Evolutionary conservation across 2,797 vertebrate genomes (phyloP).

Genomic region (Melanotaenia nigrans): DNA sequence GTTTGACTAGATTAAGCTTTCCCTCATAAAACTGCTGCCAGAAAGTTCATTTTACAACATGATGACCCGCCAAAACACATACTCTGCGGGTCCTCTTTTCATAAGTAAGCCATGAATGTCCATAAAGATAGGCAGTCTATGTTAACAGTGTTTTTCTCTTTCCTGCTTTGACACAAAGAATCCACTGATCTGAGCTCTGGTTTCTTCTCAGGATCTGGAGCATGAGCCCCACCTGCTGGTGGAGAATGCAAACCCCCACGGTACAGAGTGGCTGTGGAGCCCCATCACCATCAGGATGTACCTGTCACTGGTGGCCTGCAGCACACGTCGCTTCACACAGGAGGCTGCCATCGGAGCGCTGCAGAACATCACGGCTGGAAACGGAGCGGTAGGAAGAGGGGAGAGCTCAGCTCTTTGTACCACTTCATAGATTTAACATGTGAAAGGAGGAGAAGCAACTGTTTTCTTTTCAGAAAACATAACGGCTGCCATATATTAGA

Average conservation of each 20-base stretch:
- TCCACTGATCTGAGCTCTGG: neutral
- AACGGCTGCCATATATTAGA: neutral
- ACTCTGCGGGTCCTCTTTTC: neutral
- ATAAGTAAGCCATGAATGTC: neutral
- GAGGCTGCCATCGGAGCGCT: slow-evolving; percentile 91
- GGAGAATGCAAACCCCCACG: slow-evolving; percentile 88
- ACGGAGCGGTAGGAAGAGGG: slow-evolving; percentile 76
- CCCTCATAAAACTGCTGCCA: neutral
- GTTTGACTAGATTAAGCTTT: neutral
- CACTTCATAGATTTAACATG: neutral
- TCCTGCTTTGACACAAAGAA: too few species aligned
- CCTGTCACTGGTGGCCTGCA: slow-evolving; percentile 91
- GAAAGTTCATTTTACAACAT: neutral
- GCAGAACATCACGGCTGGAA: slow-evolving; percentile 93
- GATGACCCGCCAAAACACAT: neutral
- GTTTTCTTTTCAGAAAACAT: neutral
- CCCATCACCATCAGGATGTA: slow-evolving; percentile 91
- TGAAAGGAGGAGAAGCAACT: neutral
- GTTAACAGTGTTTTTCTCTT: too few species aligned
- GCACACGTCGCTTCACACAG: slow-evolving; percentile 85
- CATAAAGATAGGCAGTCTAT: neutral
- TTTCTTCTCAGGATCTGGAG: slow-evolving; percentile 47
- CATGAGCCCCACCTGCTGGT: slow-evolving; percentile 78
- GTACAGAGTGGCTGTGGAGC: slow-evolving; percentile 91
- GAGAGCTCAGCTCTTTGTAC: neutral